Base-by-base conservation (phyloP, 2,113 vertebrate genomes). In the Tenrec ecaudatus region DNA sequence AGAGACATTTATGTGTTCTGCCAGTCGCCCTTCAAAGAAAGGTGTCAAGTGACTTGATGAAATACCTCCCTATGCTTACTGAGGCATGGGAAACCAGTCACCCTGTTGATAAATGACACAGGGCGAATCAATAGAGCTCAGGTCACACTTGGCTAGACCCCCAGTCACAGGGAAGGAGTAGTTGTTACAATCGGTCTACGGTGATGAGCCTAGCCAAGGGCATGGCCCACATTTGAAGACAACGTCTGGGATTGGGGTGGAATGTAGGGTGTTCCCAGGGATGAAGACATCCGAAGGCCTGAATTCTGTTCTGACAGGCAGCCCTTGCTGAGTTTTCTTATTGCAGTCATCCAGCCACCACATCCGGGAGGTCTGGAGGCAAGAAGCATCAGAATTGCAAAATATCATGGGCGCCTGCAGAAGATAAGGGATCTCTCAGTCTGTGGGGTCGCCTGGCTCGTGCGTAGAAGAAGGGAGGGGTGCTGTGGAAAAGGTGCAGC, bases 11-110 rank as follows among this genome's bases (percentile, higher is more conserved):
- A 62, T 66, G 78, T 60, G 89, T 78, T 38, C 89, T 93, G 62
- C 82, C 60, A 0, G 75, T 94, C 86, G 84, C 68, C 84, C 90
- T 95, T 96, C 95, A 93, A 95, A 92, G 94, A 64, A 57, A 90
- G 88, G 94, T 95, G 95, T 96, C 96, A 89, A 31, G 95, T 96
- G 36, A 90, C 96, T 85, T 53, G 82, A 80, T 82, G 90, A 94
- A 93, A 95, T 82, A 20, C 60, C 69, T 82, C 90, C 60, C 25
- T 4, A 6, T 2, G 36, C 86, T 94, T 81, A 86, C 38, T 53
- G 76, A 79, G 91, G 92, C 66, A 11, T 2, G 36, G 47, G 53
- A 89, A 53, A 82, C 33, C 77, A 80, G 84, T 62, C 38, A 68
- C 82, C 17, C 36, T 77, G 69, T 33, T 92, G 93, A 94, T 75